Conservation (phyloP, 2,888 invertebrate genomes). For the Acrobasis repandana region DNA sequence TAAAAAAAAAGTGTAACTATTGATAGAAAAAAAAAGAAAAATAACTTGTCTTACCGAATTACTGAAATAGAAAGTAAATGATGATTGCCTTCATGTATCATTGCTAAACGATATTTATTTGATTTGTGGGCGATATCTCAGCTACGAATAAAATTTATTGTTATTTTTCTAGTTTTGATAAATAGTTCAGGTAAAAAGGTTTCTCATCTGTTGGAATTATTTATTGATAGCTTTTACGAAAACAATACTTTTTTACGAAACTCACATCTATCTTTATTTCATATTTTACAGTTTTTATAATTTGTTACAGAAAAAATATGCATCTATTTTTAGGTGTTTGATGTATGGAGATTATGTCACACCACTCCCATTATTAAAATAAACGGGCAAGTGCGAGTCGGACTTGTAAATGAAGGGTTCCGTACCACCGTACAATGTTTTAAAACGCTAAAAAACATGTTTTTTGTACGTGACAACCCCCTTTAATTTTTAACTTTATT, state of each 20-base stretch:
- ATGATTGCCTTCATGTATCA: background rate
- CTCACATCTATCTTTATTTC: background rate
- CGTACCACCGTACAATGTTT: no score
- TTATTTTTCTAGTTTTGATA: background rate
- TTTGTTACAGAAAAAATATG: background rate
- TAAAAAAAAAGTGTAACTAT: no score
- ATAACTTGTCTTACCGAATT: background rate
- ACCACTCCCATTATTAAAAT: no score
- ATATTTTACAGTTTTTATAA: background rate
- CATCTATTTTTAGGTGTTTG: no score
- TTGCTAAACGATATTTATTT: constrained; percentile 1
- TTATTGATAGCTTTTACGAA: background rate
- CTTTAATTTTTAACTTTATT: no score
- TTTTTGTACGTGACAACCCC: no score
- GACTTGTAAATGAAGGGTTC: no score
- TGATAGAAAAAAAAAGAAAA: no score
- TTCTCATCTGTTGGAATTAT: background rate
- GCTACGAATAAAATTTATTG: constrained; percentile 1
- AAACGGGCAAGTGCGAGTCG: no score
- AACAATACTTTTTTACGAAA: background rate
- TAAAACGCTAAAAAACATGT: no score
- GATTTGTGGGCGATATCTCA: background rate
- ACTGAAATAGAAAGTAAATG: constrained; percentile 3
- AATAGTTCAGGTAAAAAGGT: constrained; percentile 1
- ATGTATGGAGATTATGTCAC: no score